Evolutionary conservation across 92 coral and sea anemone genomes (phyloP), one percentile per base, ranked within the genome.

Genomic region (Zoanthus solanderi): DNA sequence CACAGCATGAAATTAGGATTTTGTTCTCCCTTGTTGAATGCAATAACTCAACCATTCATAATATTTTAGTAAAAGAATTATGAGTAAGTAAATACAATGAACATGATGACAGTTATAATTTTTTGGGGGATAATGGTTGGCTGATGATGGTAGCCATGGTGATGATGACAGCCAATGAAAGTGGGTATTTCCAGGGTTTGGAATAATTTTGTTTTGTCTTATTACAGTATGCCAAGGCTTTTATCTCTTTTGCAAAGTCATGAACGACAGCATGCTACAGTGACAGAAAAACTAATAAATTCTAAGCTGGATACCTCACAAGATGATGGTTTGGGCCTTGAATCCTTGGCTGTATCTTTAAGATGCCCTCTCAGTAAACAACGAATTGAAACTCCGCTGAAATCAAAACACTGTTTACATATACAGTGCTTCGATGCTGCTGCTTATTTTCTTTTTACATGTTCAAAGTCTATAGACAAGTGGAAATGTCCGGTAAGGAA

Each of bases 401-500:
- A 18, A 50, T 63, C 28, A 15, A 66, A 29, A 50, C 44, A 0
- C 1, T 81, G 85, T 48, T 47, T 57, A 81, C 85, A 81, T 68
- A 5, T 81, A 18, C 85, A 81, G 14, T 81, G 85, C 45, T 81
- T 81, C 66, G 85, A 81, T 23, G 85, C 85, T 9, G 44, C 85
- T 3, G 85, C 85, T 10, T 81, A 65, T 47, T 45, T 81, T 29
- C 15, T 29, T 48, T 0, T 81, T 5, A 46, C 28, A 1, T 44
- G 3, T 46, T 6, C 13, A 11, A 81, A 81, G 12, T 3, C 58
- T 0, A 3, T 28, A 0, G 60, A 66, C 45, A 81, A 81, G 53
- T 81, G 75, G 85, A 81, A 28, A 81, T 81, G 85, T 18, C 85
- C 85, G 75, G 85, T 81, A 65, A 81, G 85, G n/a, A 7, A 23